A percentile compares a stretch with the other conserved stretches of the same genome.
phyloP scores from a whole-genome alignment of 2,113 vertebrate genomes.

The Corvus moneduloides region DNA sequence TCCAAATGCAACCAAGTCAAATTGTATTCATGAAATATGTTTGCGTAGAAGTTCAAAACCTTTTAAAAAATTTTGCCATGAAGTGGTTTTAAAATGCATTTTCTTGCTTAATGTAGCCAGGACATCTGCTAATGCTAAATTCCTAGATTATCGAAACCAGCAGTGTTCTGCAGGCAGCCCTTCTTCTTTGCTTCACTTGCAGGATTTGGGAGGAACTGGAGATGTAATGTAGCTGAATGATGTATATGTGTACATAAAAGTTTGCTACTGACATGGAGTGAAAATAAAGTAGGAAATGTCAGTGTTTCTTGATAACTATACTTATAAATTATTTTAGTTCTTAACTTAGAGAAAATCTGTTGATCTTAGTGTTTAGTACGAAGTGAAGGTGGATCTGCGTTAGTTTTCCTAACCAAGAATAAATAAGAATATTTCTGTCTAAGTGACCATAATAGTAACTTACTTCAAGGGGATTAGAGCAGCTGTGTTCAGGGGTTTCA shows the following conservation, averaged over 20 bases:
- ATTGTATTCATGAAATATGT: not conserved
- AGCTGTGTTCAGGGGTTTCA: slow-evolving; percentile 19
- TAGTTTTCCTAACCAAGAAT: not conserved
- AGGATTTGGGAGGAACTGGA: not conserved
- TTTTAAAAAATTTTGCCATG: not conserved
- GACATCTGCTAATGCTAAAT: not conserved
- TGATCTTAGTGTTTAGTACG: not conserved
- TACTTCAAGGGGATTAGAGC: not conserved
- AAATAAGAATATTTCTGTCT: not conserved
- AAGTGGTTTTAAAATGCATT: not conserved
- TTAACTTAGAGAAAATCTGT: not conserved
- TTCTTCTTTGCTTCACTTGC: not conserved
- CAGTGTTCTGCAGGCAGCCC: not conserved
- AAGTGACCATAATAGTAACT: not conserved
- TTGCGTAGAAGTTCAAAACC: not conserved
- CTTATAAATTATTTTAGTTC: not conserved
- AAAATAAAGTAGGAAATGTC: not conserved
- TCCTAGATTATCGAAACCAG: not conserved
- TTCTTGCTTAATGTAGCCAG: not conserved
- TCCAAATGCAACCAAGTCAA: not conserved
- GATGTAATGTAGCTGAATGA: not conserved
- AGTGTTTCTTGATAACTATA: not conserved
- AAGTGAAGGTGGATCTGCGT: not conserved
- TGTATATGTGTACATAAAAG: not conserved
- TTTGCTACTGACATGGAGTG: not conserved